Evolutionary conservation across 1,140 invertebrate species (phyloP).

Genomic region (Drosophila mojavensis): DNA sequence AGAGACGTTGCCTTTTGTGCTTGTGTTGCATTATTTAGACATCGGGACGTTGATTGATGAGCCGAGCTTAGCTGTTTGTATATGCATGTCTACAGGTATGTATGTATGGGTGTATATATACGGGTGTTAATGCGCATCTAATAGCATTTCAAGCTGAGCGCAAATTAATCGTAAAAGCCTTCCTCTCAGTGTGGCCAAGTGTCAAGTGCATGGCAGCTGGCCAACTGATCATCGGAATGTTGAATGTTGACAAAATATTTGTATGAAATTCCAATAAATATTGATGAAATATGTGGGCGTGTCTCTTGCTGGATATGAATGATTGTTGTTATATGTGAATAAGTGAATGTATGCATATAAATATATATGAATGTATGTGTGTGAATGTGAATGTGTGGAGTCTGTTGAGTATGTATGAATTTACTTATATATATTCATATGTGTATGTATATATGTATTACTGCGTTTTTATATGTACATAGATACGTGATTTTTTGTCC

Average conservation of each 20-base stretch:
- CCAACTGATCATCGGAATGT: neutral
- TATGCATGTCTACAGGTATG: neutral
- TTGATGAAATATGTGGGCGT: no score
- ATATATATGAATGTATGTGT: no score
- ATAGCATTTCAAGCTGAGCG: slow-evolving; percentile 50
- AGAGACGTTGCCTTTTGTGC: slow-evolving; percentile 33
- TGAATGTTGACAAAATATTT: slow-evolving; percentile 4
- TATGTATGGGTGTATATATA: slow-evolving; percentile 22
- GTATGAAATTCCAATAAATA: neutral
- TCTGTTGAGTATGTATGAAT: no score
- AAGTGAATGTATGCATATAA: no score
- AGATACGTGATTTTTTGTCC: no score
- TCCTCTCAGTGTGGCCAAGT: slow-evolving; percentile 8
- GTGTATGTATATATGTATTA: no score
- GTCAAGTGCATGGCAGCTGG: neutral
- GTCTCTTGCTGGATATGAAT: no score
- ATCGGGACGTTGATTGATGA: slow-evolving; percentile 79
- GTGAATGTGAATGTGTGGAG: no score
- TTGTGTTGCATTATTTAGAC: slow-evolving; percentile 73
- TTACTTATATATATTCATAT: no score
- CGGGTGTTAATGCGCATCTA: slow-evolving; percentile 63
- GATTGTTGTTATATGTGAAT: no score
- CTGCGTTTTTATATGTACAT: no score
- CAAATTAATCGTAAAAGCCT: slow-evolving; percentile 32
- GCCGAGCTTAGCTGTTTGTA: slow-evolving; percentile 9